phyloP scores from a whole-genome alignment of 2,888 invertebrate species.

The Salpingus planirostris region DNA sequence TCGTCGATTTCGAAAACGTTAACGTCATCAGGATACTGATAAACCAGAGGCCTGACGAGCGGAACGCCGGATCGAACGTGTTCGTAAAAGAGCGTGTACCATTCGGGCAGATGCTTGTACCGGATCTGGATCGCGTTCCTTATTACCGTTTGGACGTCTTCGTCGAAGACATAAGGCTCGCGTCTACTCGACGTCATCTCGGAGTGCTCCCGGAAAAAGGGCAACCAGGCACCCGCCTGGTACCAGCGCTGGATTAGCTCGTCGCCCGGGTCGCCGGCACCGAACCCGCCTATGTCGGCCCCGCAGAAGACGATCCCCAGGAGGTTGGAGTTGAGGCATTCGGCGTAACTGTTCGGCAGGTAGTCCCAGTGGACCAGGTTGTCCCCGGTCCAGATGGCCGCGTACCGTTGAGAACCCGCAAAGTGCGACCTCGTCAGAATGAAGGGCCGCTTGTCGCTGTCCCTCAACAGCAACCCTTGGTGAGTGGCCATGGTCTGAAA shows the following conservation, averaged over 20 bases:
- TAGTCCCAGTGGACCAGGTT: slow-evolving; percentile 89
- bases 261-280: slow-evolving; percentile 77
- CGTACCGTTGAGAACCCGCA: slow-evolving; percentile 79
- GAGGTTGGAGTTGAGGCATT: slow-evolving; percentile 76
- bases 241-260: slow-evolving; percentile 90
- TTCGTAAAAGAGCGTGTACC: slow-evolving; percentile 87
- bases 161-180: slow-evolving; percentile 88
- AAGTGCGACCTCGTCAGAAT: slow-evolving; percentile 80
- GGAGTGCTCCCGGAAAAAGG: slow-evolving; percentile 92
- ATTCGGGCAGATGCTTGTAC: slow-evolving; percentile 79
- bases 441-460: slow-evolving; percentile 70
- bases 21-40: slow-evolving; percentile 75
- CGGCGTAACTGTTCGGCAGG: slow-evolving; percentile 71
- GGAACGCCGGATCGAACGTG: slow-evolving; percentile 74
- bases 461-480: slow-evolving; percentile 46
- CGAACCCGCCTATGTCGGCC: slow-evolving; percentile 91
- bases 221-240: slow-evolving; percentile 84
- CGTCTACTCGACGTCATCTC: slow-evolving; percentile 91
- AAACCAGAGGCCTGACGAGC: slow-evolving; percentile 81
- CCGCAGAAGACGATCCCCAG: slow-evolving; percentile 83
- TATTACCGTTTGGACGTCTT: slow-evolving; percentile 58
- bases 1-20: slow-evolving; percentile 72
- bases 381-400: slow-evolving; percentile 95
- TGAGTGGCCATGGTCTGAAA: slow-evolving; percentile 16
- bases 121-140: slow-evolving; percentile 65